Conservation (phyloP, 2,797 vertebrate species). For the Pseudomugil gertrudae region DNA sequence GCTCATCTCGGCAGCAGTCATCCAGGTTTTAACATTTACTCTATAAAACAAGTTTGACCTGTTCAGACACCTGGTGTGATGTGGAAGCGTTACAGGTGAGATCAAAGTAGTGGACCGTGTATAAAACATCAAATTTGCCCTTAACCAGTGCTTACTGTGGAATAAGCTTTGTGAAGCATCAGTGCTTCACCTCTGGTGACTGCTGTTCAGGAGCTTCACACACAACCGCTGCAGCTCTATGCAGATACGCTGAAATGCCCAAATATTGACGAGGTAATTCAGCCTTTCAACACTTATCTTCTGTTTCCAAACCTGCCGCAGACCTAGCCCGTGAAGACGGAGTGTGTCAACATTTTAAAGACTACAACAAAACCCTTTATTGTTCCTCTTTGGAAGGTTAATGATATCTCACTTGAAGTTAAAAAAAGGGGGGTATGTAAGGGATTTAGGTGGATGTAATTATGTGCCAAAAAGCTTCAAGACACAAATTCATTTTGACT, state of each 20-base stretch:
- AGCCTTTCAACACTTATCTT: constrained; percentile 73
- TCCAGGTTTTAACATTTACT: constrained; percentile 52
- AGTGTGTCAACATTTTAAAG: constrained; percentile 67
- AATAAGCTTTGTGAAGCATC: constrained; percentile 59
- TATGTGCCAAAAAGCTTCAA: constrained; percentile 51
- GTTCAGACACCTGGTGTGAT: constrained; percentile 60
- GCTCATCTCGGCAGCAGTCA: constrained; percentile 39
- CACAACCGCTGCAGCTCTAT: constrained; percentile 45
- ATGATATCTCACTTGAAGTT: constrained; percentile 58
- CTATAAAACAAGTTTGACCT: constrained; percentile 57
- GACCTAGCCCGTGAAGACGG: constrained; percentile 46
- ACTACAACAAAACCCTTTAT: constrained; percentile 65
- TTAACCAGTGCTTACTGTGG: constrained; percentile 38
- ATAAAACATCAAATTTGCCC: constrained; percentile 12
- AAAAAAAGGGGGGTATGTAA: constrained; percentile 35
- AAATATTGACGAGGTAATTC: constrained; percentile 77
- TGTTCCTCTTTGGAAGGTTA: constrained; percentile 60
- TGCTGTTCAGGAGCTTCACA: constrained; percentile 42
- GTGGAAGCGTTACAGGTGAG: constrained; percentile 46
- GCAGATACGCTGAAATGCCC: constrained; percentile 56
- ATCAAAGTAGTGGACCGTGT: constrained; percentile 55
- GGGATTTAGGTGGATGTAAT: constrained; percentile 48
- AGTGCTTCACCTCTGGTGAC: constrained; percentile 69
- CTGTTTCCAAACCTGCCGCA: constrained; percentile 69
- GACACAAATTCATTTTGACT: constrained; percentile 66